phyloP scores from a whole-genome alignment of 2,113 vertebrate genomes.

The Tringa solitaria region DNA sequence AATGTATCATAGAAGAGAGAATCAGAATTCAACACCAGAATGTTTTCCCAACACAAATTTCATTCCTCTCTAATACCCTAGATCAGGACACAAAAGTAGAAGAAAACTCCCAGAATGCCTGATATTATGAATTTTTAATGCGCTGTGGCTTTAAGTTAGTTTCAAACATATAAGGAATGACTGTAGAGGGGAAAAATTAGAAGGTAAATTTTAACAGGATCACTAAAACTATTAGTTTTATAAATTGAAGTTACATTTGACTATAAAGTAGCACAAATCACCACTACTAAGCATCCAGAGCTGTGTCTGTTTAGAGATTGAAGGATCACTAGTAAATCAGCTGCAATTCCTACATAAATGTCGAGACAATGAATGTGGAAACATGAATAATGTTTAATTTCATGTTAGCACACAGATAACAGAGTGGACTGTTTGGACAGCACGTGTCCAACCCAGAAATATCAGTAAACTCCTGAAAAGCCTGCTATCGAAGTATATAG shows the following conservation, averaged over 20 bases:
- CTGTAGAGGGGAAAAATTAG: not conserved
- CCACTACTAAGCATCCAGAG: not conserved
- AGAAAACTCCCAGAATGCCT: rapidly evolving
- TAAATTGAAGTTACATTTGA: not conserved
- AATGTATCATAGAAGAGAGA: not conserved
- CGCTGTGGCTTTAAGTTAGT: not conserved
- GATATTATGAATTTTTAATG: not conserved
- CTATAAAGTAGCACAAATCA: not conserved
- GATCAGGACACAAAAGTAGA: not conserved
- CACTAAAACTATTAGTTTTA: not conserved
- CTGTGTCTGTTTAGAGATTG: not conserved
- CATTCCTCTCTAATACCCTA: not conserved
- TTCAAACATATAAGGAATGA: not conserved
- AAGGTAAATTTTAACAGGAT: not conserved
- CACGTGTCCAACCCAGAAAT: not conserved
- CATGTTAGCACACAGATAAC: not conserved
- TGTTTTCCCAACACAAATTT: not conserved
- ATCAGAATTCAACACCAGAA: not conserved
- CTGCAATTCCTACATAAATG: not conserved
- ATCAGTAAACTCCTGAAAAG: not conserved
- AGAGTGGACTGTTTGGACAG: not conserved
- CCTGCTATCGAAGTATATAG: not conserved
- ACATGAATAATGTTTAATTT: not conserved
- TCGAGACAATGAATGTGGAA: not conserved
- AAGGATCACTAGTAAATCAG: not conserved